Conservation (phyloP, 1,140 invertebrate species). For the Drosophila saltans region DNA sequence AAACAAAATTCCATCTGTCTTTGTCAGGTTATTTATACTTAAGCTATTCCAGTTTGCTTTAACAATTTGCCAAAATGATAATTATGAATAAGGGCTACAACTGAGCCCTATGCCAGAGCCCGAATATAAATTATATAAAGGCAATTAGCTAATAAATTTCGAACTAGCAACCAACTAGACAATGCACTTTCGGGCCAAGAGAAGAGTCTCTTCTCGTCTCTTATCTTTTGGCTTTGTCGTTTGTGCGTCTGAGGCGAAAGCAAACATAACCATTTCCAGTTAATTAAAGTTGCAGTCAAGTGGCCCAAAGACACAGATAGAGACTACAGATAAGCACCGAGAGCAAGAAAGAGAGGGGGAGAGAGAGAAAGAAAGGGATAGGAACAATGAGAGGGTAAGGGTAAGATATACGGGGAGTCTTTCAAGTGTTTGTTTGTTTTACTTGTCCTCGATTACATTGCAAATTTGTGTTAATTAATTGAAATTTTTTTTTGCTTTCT, state of each 20-base stretch:
- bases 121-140: conserved; percentile 31
- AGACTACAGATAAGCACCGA: conserved; percentile 15
- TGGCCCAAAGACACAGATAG: conserved; percentile 42
- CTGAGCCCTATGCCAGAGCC: neutral
- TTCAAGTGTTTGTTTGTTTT: conserved; percentile 32
- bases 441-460: conserved; percentile 59
- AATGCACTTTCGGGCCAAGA: conserved; percentile 21
- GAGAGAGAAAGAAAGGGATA: neutral
- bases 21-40: conserved; percentile 27
- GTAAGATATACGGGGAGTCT: neutral
- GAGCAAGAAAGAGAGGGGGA: neutral
- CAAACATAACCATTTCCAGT: conserved; percentile 78
- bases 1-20: conserved; percentile 31
- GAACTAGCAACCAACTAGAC: conserved; percentile 18
- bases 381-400: neutral
- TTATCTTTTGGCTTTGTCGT: conserved; percentile 40
- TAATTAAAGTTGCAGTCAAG: conserved; percentile 80
- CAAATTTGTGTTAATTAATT: conserved; percentile 80
- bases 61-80: conserved; percentile 43
- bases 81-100: conserved; percentile 25
- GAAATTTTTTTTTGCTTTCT: conserved; percentile 37
- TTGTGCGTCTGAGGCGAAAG: conserved; percentile 48
- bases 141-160: conserved; percentile 18
- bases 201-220: conserved; percentile 29
- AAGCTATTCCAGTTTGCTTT: conserved; percentile 3